Base-by-base conservation (phyloP, 2,797 vertebrate genomes). In the Pseudomugil tenellus region DNA sequence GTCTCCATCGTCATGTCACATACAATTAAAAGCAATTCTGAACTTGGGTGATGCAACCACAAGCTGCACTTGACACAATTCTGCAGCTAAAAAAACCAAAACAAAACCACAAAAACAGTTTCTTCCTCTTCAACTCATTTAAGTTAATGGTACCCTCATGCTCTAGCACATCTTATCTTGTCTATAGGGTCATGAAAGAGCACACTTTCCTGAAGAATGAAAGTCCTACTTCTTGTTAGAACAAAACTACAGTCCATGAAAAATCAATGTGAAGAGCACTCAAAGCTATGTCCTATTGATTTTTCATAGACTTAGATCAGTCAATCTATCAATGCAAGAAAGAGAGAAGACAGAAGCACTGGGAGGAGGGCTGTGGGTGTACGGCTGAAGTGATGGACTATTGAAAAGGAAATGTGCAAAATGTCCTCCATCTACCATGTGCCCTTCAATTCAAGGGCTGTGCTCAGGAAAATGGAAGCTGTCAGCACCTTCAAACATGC, bases 301-400 rank as follows among this genome's bases (percentile, higher is more conserved):
- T 90, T 87, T 86, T 91, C 71, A 89, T 84, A 78, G 81, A 82
- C 84, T 72, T 37, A 58, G 81, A 90, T 89, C 81, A 88, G 72
- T 90, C 88, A 83, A 84, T 87, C 77, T 70, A 83, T 90, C 86
- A 84, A 70, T 86, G 72, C 64, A 67, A 73, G 66, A 49, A 63
- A 46, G 34, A 58, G 17, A 37, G 54, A 64, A 60, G 53, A 51
- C 48, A 51, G 58, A 55, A 32, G 49, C 32, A n/a, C n/a, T 17
- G 14, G 65, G 25, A 67, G 25, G 67, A 63, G 59, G 12, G 3
- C 29, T 10, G 51, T 67, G 75, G 65, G 64, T 62, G 64, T 63
- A 60, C 34, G 51, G 64, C 69, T 59, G 62, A 57, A 63, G 56
- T 81, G 83, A 88, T 76, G 64, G 74, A 81, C 77, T 41, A 56